phyloP scores from a whole-genome alignment of 2,113 vertebrate species.

The Notiomystis cincta region DNA sequence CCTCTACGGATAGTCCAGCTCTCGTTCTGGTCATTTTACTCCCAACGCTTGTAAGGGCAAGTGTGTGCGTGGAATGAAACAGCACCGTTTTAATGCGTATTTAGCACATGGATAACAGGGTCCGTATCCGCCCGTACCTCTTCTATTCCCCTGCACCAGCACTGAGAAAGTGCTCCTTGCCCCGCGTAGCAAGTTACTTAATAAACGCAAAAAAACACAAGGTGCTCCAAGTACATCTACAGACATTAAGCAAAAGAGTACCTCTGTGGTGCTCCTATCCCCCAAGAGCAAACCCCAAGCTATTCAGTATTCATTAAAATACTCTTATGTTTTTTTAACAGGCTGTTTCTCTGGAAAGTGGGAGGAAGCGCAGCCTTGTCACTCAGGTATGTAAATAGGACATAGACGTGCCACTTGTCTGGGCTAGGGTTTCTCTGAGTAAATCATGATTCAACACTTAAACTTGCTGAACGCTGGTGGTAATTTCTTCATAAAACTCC shows the following conservation, averaged over 20 bases:
- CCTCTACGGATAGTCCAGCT: background rate
- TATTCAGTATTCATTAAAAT: background rate
- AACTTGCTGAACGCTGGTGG: background rate
- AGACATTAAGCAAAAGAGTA: background rate
- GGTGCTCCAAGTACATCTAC: background rate
- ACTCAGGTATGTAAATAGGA: background rate
- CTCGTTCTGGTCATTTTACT: background rate
- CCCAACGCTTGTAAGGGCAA: background rate
- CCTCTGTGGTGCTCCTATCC: background rate
- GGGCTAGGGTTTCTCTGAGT: background rate
- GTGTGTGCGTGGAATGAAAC: background rate
- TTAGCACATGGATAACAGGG: too few species aligned
- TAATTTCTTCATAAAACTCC: background rate
- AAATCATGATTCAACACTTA: background rate
- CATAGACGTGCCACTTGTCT: background rate
- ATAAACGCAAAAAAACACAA: background rate
- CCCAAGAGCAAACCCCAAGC: background rate
- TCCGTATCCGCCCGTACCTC: rapidly evolving
- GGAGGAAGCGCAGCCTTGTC: background rate
- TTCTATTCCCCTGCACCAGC: too few species aligned
- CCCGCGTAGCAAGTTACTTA: rapidly evolving
- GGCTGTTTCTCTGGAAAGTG: background rate
- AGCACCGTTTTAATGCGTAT: rapidly evolving
- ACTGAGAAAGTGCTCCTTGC: background rate
- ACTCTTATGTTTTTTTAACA: background rate